These are phyloP conservation scores for Matsumyia berberina DNA, from an alignment of 2,888 invertebrate genomes.

Conservation along the genomic window DNA sequence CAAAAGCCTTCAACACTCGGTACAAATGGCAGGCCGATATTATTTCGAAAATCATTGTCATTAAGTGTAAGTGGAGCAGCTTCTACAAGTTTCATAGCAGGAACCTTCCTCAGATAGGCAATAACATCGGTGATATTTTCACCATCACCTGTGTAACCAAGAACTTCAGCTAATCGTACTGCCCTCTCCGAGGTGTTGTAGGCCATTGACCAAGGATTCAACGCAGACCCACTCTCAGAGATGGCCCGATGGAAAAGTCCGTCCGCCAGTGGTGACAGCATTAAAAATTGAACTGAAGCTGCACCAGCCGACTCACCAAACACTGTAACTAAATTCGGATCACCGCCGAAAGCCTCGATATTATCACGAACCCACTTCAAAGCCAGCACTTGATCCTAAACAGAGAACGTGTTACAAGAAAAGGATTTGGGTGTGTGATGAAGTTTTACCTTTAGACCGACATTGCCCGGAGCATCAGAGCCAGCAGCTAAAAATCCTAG, in stretches of 20 bases:
- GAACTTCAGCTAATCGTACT: conserved; percentile 86
- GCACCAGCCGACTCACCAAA: conserved; percentile 88
- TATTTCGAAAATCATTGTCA: conserved; percentile 86
- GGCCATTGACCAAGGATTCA: conserved; percentile 88
- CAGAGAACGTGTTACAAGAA: not conserved
- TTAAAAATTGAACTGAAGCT: conserved; percentile 86
- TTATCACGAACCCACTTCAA: conserved; percentile 87
- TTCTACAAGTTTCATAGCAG: conserved; percentile 86
- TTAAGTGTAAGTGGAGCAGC: conserved; percentile 86
- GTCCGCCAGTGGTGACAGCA: conserved; percentile 86
- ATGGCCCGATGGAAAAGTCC: conserved; percentile 88
- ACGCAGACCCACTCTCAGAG: conserved; percentile 87
- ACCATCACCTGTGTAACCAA: conserved; percentile 86
- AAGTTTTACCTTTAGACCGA: conserved; percentile 86
- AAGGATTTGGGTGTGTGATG: not conserved
- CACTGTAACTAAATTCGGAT: conserved; percentile 86
- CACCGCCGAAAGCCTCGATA: conserved; percentile 87
- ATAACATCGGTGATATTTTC: conserved; percentile 86
- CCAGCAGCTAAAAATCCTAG: conserved; percentile 88
- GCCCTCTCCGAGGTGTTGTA: conserved; percentile 85
- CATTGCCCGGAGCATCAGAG: conserved; percentile 88
- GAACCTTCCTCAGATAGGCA: conserved; percentile 86
- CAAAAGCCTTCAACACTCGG: conserved; percentile 85
- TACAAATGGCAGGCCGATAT: conserved; percentile 87
- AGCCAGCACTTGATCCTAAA: conserved; percentile 87